Evolutionary conservation across 2,888 invertebrate genomes (phyloP), one percentile per base, ranked within the genome.

Genomic region (Rhaphigaster nebulosa): DNA sequence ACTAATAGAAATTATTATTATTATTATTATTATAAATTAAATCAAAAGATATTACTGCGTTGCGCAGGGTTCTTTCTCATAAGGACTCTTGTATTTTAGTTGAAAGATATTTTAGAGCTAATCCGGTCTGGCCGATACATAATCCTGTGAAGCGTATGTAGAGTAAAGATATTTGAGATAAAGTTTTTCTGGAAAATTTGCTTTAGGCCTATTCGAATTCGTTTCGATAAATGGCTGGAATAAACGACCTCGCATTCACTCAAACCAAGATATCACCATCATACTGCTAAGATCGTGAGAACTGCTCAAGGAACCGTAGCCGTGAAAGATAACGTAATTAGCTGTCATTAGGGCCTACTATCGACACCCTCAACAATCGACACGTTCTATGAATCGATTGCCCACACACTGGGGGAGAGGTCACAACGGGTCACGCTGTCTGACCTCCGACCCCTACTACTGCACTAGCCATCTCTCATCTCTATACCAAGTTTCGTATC

Each of bases 241-340:
- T 70, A 29, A 4, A 70, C 6, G 70, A 20, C 70, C 70, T 70
- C 8, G 34, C 70, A 15, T 70, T 70, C 70, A 70, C 70, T 18
- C 34, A 38, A 34, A 70, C 38, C 34, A 20, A 70, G 29, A 34
- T 70, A 20, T 29, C 1, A 20, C 1, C 6, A 38, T 38, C 20
- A 34, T 20, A 6, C 4, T 8, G 34, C 2, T 20, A 8, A 34
- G 34, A 70, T 70, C 34, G 70, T 70, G 70, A 34, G 70, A 70
- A 38, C 34, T 4, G 70, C 29, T 70, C 34, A 34, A 15, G 6
- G 29, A 29, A 65, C 65, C 65, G 65, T 65, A 70, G 20, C 70
- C 70, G 70, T 34, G 70, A 70, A 70, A 70, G 70, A 70, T 70
- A 70, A 34, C 3, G 15, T 70, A 70, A 70, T 70, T 70, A 70